Evolutionary conservation across 2,888 invertebrate species (phyloP), one percentile per base, ranked within the genome.

Genomic region (Muscina levida): DNA sequence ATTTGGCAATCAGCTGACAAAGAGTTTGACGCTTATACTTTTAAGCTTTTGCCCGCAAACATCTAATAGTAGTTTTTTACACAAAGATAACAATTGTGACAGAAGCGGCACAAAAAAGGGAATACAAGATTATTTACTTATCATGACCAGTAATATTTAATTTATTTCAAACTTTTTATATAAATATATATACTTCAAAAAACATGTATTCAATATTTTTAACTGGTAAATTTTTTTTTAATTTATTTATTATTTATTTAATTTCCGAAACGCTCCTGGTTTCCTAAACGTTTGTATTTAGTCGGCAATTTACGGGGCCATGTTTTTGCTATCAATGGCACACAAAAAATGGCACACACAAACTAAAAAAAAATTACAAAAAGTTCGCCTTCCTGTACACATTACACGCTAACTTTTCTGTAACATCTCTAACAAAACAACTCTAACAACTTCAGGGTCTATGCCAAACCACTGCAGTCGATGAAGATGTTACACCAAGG

Each of bases 331-430:
- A 39, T 62, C 62, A 62, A 42, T 62, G 15, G 59, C n/a, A n/a
- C n/a, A n/a, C n/a, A n/a, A n/a, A n/a, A n/a, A n/a, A n/a, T n/a
- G n/a, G n/a, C n/a, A n/a, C n/a, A n/a, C n/a, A n/a, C n/a, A n/a
- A n/a, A n/a, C 11, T 19, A 42, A 22, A n/a, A 62, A 13, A 13
- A 39, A 59, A 59, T 39, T 59, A 39, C 19, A 39, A 59, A 59
- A 59, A 59, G 2, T 37, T 59, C 39, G 31, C 19, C 37, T 59
- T 15, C 39, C 10, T 59, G 37, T 59, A 19, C 37, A 46, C 44
- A 75, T 51, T 77, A 70, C 37, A 77, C 72, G 57, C 72, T 71
- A 37, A 42, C 42, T 74, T 72, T 78, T 74, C 53, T 11, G 37
- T n/a, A n/a, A n/a, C n/a, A n/a, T 31, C 8, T n/a, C n/a, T n/a